phyloP scores from a whole-genome alignment of 1,140 invertebrate genomes.

The Goniozus legneri region DNA sequence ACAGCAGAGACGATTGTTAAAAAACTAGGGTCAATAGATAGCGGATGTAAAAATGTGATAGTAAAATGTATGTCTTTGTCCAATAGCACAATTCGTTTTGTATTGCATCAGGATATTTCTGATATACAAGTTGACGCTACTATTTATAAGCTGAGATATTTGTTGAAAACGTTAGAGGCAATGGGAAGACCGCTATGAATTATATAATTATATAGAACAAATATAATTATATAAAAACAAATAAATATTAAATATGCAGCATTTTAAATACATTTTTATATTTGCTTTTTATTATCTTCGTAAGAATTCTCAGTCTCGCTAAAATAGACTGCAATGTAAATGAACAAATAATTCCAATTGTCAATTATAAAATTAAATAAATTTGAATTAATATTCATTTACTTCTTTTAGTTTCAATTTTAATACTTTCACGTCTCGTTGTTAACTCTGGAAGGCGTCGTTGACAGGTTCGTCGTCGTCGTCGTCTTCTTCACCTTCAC shows the following conservation, averaged over 20 bases:
- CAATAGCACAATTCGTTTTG: conserved; percentile 59
- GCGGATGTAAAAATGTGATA: conserved; percentile 49
- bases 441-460: conserved; percentile 57
- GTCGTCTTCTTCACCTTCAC: conserved; percentile 90
- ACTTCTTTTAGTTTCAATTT: background rate
- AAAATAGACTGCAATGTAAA: background rate
- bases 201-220: no score
- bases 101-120: conserved; percentile 66
- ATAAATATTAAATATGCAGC: no score
- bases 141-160: no score
- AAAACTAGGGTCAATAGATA: conserved; percentile 56
- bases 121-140: conserved; percentile 62
- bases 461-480: conserved; percentile 71
- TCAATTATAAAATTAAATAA: background rate
- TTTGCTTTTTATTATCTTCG: no score
- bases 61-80: conserved; percentile 60
- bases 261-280: no score
- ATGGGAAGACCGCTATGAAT: no score
- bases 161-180: no score
- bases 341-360: background rate
- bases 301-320: no score
- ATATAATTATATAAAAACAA: no score
- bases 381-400: background rate
- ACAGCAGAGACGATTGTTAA: conserved; percentile 56
- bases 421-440: background rate